Conservation (phyloP, 2,888 invertebrate species). For the Spatulosminthurus flaviceps region DNA sequence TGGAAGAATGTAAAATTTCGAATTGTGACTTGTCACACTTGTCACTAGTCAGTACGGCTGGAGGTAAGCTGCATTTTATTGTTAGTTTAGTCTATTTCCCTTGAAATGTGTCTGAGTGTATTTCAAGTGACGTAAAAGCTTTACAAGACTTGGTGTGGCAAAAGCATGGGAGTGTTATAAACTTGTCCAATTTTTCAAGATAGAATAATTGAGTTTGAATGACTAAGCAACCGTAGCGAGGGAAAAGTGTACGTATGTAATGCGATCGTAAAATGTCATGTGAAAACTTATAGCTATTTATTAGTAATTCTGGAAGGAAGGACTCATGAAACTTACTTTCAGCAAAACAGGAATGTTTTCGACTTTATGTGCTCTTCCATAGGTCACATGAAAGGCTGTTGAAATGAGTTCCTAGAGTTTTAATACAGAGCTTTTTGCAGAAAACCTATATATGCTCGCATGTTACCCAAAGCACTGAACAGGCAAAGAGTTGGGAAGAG, state of each 20-base stretch:
- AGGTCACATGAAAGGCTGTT: slow-evolving; percentile 7
- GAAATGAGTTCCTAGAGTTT: not conserved
- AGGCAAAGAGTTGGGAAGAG: no score
- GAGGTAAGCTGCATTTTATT: not conserved
- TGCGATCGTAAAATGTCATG: slow-evolving; percentile 14
- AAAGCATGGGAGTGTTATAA: not conserved
- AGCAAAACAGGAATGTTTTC: not conserved
- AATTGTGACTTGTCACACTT: not conserved
- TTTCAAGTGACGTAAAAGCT: slow-evolving; percentile 8
- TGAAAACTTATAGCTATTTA: slow-evolving; percentile 13
- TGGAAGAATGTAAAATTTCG: not conserved
- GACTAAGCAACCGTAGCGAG: slow-evolving; percentile 6
- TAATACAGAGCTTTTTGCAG: no score
- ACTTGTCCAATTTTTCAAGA: slow-evolving; percentile 18
- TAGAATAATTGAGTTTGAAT: slow-evolving; percentile 12
- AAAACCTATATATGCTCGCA: no score
- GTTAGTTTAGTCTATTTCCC: not conserved
- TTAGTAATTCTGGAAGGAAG: slow-evolving; percentile 8
- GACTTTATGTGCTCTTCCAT: not conserved
- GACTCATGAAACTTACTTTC: slow-evolving; percentile 10
- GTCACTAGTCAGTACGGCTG: no score
- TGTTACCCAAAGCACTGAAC: no score
- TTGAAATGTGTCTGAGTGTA: not conserved
- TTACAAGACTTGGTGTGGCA: not conserved
- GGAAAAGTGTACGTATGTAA: not conserved